A percentile compares a stretch with the other conserved stretches of the same genome.
Conservation (phyloP, 2,888 invertebrate genomes). For the Melinopterus prodromus region DNA sequence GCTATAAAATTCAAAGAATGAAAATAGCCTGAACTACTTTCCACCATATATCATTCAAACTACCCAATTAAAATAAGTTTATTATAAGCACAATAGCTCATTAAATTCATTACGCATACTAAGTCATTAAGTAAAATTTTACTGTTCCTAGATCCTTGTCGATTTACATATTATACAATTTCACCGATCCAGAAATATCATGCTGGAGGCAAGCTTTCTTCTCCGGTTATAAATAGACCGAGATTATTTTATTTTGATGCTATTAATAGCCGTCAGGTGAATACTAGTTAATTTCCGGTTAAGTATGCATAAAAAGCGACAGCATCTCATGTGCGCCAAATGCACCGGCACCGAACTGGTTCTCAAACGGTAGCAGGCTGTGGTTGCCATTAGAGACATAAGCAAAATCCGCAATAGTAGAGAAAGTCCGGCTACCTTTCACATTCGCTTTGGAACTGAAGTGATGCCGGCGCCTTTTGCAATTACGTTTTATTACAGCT, state of each 20-base stretch:
- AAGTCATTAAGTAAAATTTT: background rate
- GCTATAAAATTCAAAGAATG: no score
- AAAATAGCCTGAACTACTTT: no score
- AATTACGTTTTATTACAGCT: conserved; percentile 29
- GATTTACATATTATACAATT: background rate
- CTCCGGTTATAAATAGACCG: background rate
- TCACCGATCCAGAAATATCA: background rate
- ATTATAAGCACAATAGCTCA: no score
- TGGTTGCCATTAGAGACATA: background rate
- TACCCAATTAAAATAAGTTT: no score
- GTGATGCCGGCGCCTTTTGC: conserved; percentile 25
- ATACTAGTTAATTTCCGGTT: conserved; percentile 6
- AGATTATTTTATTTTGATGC: background rate
- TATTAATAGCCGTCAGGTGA: background rate
- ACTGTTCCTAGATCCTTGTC: background rate
- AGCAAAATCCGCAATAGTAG: conserved; percentile 29
- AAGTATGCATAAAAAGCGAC: conserved; percentile 14
- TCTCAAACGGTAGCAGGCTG: background rate
- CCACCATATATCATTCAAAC: no score
- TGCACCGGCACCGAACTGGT: background rate
- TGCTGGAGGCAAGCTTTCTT: background rate
- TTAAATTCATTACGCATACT: background rate
- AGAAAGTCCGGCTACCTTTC: conserved; percentile 37
- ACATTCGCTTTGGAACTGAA: conserved; percentile 28
- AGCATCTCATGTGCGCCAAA: conserved; percentile 13